phyloP scores from a whole-genome alignment of 2,797 vertebrate species.

The Amazona finschi region DNA sequence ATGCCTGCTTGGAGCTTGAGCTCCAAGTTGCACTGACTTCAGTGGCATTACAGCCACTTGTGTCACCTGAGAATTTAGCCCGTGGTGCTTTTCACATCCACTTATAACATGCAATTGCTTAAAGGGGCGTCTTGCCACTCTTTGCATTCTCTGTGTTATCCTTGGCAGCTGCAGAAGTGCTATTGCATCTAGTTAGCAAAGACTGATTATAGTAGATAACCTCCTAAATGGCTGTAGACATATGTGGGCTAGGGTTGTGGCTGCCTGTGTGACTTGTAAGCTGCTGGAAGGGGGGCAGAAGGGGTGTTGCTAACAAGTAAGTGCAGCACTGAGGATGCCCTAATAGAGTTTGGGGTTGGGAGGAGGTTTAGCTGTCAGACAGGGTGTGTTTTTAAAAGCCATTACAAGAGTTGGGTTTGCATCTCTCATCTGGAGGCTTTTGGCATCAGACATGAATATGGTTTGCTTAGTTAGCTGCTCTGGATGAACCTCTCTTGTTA shows the following conservation, averaged over 20 bases:
- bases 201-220: background rate
- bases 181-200: background rate
- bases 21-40: background rate
- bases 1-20: background rate
- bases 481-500: background rate
- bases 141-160: background rate
- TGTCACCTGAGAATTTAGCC: background rate
- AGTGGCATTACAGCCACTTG: background rate
- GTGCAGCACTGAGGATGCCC: background rate
- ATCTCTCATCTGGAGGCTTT: background rate
- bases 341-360: background rate
- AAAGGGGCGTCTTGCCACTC: background rate
- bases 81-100: background rate
- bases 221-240: background rate
- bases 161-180: background rate
- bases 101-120: background rate
- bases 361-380: background rate
- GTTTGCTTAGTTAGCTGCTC: background rate
- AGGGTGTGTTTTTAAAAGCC: background rate
- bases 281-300: background rate
- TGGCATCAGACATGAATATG: background rate
- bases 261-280: background rate
- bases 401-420: background rate
- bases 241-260: background rate
- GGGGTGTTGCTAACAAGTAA: fast-evolving